phyloP scores from a whole-genome alignment of 2,113 vertebrate genomes.

The Centropristis striata region DNA sequence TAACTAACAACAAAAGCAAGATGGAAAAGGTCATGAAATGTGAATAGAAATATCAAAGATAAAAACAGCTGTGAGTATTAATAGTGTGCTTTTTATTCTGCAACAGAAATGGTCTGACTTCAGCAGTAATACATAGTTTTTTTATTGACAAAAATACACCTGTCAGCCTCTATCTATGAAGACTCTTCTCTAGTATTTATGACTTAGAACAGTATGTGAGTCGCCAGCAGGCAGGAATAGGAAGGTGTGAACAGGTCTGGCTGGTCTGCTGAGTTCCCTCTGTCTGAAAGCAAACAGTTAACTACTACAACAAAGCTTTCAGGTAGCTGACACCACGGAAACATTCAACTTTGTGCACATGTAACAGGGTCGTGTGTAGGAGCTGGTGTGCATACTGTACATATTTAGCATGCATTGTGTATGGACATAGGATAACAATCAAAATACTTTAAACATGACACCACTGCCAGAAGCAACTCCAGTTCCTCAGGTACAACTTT shows the following conservation, averaged over 20 bases:
- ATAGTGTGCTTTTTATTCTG: not conserved
- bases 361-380: not conserved
- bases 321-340: slow-evolving; percentile 11
- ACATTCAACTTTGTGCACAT: not conserved
- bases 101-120: not conserved
- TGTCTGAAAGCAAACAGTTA: slow-evolving; percentile 22
- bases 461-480: not conserved
- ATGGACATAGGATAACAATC: not conserved
- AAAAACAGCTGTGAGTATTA: not conserved
- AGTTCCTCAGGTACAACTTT: slow-evolving; percentile 1
- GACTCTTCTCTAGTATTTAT: slow-evolving; percentile 41
- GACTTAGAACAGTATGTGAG: slow-evolving; percentile 65
- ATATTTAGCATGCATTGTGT: not conserved
- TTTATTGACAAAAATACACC: slow-evolving; percentile 45
- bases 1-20: not conserved
- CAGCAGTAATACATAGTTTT: slow-evolving; percentile 10
- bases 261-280: slow-evolving; percentile 44
- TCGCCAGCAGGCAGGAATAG: slow-evolving; percentile 55
- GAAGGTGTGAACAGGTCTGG: slow-evolving; percentile 63
- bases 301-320: slow-evolving; percentile 35
- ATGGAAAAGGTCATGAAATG: not conserved
- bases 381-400: not conserved
- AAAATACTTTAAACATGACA: not conserved
- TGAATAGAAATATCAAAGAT: slow-evolving; percentile 12
- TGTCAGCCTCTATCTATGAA: slow-evolving; percentile 43